Percentiles rank a stretch among this genome's conserved stretches.
Conservation (phyloP, 2,888 invertebrate species). For the Nomada goodeniana region DNA sequence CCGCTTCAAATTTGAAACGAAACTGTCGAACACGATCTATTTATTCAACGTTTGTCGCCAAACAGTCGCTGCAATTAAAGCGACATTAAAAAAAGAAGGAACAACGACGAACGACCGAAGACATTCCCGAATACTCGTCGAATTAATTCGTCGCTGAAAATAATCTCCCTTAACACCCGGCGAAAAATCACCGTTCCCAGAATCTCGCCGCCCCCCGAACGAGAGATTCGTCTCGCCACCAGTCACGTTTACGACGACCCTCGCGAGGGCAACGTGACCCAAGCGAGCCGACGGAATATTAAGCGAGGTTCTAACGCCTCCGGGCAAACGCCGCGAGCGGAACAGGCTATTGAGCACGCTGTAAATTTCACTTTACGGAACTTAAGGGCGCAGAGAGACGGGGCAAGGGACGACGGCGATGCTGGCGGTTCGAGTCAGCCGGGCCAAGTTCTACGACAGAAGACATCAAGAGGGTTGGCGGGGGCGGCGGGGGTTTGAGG, state of each 20-base stretch:
- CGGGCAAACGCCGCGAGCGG: constrained; percentile 54
- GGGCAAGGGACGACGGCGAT: not conserved
- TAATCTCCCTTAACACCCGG: no score
- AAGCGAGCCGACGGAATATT: constrained; percentile 74
- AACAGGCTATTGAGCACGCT: constrained; percentile 74
- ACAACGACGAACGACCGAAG: no score
- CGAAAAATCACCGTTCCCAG: no score
- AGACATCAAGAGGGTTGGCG: constrained; percentile 22
- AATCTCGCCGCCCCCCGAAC: not conserved
- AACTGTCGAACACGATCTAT: no score
- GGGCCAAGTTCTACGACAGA: constrained; percentile 43
- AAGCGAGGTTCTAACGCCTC: constrained; percentile 72
- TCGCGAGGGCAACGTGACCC: constrained; percentile 53
- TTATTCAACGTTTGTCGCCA: no score
- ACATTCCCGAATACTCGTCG: no score
- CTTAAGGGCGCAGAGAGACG: constrained; percentile 64
- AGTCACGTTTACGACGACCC: constrained; percentile 21
- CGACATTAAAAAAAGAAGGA: no score
- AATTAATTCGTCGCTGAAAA: no score
- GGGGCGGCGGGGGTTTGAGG: not conserved
- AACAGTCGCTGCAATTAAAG: no score
- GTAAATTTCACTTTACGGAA: constrained; percentile 82
- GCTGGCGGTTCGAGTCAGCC: constrained; percentile 46
- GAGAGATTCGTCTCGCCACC: not conserved
- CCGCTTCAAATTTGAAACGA: no score